Evolutionary conservation across 30 jellyfish, hydroid and myxozoan genomes (phyloP), one percentile per base, ranked within the genome.

Genomic region (Catostylus mosaicus): DNA sequence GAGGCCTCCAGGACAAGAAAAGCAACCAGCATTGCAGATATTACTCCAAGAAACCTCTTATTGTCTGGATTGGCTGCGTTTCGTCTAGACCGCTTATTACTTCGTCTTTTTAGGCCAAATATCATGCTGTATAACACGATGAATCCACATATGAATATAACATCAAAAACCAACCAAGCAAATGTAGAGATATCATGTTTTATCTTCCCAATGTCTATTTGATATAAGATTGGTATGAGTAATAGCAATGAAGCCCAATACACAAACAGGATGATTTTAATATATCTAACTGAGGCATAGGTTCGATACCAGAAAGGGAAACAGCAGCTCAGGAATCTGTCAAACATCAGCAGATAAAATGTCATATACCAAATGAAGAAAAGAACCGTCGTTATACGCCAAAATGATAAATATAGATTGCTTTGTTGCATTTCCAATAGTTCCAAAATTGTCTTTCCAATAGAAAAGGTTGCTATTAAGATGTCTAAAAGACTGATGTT

Each of bases 271-370:
- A 31, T 35, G 33, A 10, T 31, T 0, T 19, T 54, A 43, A 19
- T 32, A 32, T 8, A 18, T 37, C 32, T 61, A 7, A 35, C 65
- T 23, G 79, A 30, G 3, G 70, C 27, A 2, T 10, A 8, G 48
- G 60, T n/a, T 1, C 79, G 69, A 45, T 63, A 45, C 67, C 68
- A 24, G 63, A 63, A 63, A 10, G 78, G 78, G 36, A 77, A 59
- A 38, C 51, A 22, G 10, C 48, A 30, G n/a, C 88, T 75, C 50
- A 74, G 38, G 30, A 74, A 31, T 35, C 85, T 33, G 34, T 74
- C 85, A 23, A 50, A 22, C 40, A 62, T 74, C 72, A 74, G 61
- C 27, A 74, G 59, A 31, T 74, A 74, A 52, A 74, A 74, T 66
- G 51, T 30, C 8, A 43, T 5, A 29, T 16, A 74, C 85, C 85